These are phyloP conservation scores for Druon quercuslanigerum DNA, from an alignment of 1,140 invertebrate genomes.

Conservation along the genomic window DNA sequence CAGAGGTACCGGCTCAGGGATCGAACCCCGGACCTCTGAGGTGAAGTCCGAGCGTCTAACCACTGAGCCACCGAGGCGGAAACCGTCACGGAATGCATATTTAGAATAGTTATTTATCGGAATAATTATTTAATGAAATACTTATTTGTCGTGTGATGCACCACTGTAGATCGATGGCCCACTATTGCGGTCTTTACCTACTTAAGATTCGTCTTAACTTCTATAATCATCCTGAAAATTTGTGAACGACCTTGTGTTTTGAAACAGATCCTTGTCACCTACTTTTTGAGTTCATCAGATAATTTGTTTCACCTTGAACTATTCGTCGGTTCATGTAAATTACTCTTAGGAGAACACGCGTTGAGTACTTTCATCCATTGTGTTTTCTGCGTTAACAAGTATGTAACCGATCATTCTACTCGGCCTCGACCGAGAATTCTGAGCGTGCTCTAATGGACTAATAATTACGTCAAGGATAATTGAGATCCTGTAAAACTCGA, in stretches of 20 bases:
- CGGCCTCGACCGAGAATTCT: conserved; percentile 35
- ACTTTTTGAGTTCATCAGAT: neutral
- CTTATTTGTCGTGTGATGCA: too few species aligned
- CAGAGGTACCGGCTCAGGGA: too few species aligned
- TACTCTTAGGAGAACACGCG: neutral
- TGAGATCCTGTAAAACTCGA: conserved; percentile 32
- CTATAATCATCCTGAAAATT: neutral
- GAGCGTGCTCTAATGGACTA: conserved; percentile 14
- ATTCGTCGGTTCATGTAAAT: neutral
- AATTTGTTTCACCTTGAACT: conserved; percentile 22
- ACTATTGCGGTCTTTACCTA: too few species aligned
- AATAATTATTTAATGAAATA: too few species aligned
- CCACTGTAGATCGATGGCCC: too few species aligned
- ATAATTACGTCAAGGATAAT: conserved; percentile 37
- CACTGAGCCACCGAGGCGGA: too few species aligned
- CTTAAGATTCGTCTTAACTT: neutral
- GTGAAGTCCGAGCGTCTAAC: too few species aligned
- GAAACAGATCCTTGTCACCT: neutral
- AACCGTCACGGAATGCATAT: too few species aligned
- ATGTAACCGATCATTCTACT: neutral
- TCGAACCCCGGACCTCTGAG: too few species aligned
- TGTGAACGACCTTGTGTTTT: neutral
- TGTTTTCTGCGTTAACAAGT: neutral
- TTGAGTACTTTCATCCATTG: neutral
- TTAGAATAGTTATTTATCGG: too few species aligned